These are phyloP conservation scores for Tauraco erythrolophus DNA, from an alignment of 2,113 vertebrate species.

Conservation along the genomic window DNA sequence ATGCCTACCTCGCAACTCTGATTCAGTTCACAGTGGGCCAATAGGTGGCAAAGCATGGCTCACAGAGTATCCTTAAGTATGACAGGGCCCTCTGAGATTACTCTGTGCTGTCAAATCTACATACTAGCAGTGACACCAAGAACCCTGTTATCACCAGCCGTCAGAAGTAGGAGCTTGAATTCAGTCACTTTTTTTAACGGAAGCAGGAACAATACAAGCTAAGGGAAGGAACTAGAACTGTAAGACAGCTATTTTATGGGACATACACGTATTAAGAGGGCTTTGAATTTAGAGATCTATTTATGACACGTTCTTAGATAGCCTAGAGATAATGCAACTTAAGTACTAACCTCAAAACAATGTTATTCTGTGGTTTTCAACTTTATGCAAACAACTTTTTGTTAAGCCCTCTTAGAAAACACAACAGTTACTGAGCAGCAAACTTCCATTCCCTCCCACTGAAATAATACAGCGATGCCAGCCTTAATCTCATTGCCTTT, in stretches of 20 bases:
- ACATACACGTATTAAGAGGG: accelerated
- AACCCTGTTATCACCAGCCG: background rate
- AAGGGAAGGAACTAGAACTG: background rate
- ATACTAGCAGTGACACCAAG: background rate
- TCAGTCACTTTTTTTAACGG: background rate
- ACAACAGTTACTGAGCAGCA: background rate
- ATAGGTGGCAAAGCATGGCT: background rate
- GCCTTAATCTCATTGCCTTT: background rate
- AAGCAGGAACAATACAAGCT: background rate
- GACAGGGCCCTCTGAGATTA: background rate
- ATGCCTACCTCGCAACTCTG: background rate
- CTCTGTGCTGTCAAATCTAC: background rate
- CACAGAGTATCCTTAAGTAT: background rate
- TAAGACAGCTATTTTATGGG: background rate
- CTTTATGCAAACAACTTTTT: background rate
- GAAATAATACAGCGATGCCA: background rate
- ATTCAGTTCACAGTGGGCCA: background rate
- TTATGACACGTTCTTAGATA: background rate
- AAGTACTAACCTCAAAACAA: background rate
- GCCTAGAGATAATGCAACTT: background rate
- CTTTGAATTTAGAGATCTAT: background rate
- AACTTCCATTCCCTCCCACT: background rate
- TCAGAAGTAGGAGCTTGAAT: background rate
- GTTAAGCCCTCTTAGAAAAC: background rate
- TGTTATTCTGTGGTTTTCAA: background rate